Conservation (phyloP, 2,888 invertebrate species). For the Drosophila neutralis region DNA sequence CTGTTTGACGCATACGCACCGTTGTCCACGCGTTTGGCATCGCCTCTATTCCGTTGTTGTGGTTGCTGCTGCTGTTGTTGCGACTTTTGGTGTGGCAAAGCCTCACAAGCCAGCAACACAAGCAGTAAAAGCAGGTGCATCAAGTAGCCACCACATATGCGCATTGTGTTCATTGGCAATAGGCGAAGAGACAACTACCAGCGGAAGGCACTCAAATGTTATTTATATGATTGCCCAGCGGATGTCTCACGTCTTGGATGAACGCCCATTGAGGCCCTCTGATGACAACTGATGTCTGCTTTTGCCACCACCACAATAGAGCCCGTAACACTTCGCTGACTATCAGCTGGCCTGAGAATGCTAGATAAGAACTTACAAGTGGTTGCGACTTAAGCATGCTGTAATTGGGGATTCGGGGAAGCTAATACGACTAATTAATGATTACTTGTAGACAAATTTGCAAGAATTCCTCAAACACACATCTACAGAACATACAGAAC, state of each 20-base stretch:
- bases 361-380: slow-evolving; percentile 16
- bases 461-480: not conserved
- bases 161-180: slow-evolving; percentile 38
- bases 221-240: slow-evolving; percentile 62
- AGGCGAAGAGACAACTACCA: not conserved
- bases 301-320: not conserved
- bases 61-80: not conserved
- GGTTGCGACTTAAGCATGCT: not conserved
- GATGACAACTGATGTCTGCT: slow-evolving; percentile 37
- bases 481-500: not conserved
- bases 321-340: slow-evolving; percentile 9
- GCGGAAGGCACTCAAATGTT: not conserved
- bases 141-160: slow-evolving; percentile 23
- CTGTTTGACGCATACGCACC: slow-evolving; percentile 51
- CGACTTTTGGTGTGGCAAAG: not conserved
- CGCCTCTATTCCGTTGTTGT: not conserved
- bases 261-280: slow-evolving; percentile 57
- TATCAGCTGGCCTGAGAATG: slow-evolving; percentile 11
- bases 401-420: not conserved
- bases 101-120: not conserved
- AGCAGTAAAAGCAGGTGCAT: slow-evolving; percentile 11
- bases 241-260: slow-evolving; percentile 68
- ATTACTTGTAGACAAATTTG: not conserved
- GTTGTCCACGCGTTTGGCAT: slow-evolving; percentile 28
- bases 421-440: not conserved